Evolutionary conservation across 2,113 vertebrate species (phyloP).

Genomic region (Chaetodon trifascialis): DNA sequence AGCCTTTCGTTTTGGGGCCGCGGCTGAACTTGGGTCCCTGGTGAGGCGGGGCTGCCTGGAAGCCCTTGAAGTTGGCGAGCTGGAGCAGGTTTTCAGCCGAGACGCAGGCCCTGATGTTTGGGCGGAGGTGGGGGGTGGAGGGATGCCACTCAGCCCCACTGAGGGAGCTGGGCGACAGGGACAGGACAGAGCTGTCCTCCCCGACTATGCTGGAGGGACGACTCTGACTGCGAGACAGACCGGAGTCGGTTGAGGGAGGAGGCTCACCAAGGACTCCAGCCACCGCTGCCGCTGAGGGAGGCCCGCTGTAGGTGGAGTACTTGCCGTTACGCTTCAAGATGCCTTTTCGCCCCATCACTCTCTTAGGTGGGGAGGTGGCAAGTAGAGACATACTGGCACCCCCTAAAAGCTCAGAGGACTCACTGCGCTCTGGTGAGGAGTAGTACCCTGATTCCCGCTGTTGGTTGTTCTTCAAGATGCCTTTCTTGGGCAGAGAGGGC

Average conservation of each 20-base stretch:
- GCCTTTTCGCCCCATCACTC: slow-evolving; percentile 88
- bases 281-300: slow-evolving; percentile 66
- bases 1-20: slow-evolving; percentile 84
- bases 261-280: slow-evolving; percentile 77
- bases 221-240: slow-evolving; percentile 93
- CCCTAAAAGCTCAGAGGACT: slow-evolving; percentile 93
- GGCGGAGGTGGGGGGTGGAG: slow-evolving; percentile 75
- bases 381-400: slow-evolving; percentile 76
- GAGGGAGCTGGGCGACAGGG: slow-evolving; percentile 86
- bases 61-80: slow-evolving; percentile 87
- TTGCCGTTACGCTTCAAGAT: slow-evolving; percentile 96
- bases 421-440: slow-evolving; percentile 95
- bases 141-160: slow-evolving; percentile 88
- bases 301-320: slow-evolving; percentile 87
- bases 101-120: slow-evolving; percentile 93
- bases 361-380: slow-evolving; percentile 79
- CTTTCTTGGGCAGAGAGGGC: slow-evolving; percentile 94
- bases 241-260: slow-evolving; percentile 80
- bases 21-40: slow-evolving; percentile 88
- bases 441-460: slow-evolving; percentile 96
- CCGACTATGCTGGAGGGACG: slow-evolving; percentile 92
- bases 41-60: slow-evolving; percentile 87
- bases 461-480: slow-evolving; percentile 97
- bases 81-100: slow-evolving; percentile 97
- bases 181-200: slow-evolving; percentile 90